phyloP scores from a whole-genome alignment of 2,113 vertebrate genomes.

The Ascaphus truei region DNA sequence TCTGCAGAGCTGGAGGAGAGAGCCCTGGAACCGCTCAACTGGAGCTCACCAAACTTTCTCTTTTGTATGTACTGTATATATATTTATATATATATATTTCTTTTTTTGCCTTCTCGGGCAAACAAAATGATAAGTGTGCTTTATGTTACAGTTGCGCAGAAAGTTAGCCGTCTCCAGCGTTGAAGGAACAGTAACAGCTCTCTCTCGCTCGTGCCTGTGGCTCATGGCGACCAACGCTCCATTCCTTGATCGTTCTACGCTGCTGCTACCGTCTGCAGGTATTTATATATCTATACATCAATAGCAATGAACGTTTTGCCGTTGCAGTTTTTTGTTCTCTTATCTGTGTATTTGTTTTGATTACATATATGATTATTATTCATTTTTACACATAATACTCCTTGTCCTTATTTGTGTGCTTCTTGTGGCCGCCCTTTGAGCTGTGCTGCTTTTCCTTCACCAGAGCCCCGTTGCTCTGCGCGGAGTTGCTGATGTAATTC shows the following conservation, averaged over 20 bases:
- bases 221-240: background rate
- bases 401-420: conserved; percentile 98
- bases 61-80: background rate
- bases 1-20: conserved; percentile 73
- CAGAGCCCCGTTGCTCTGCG: conserved; percentile 95
- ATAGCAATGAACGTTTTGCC: conserved; percentile 46
- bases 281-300: conserved; percentile 58
- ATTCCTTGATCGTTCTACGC: background rate
- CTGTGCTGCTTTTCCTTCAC: conserved; percentile 95
- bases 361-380: conserved; percentile 17
- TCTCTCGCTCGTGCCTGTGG: conserved; percentile 21
- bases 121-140: conserved; percentile 77
- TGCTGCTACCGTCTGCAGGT: conserved; percentile 39
- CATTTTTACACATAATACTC: conserved; percentile 93
- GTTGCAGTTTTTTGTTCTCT: conserved; percentile 32
- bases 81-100: conserved; percentile 9
- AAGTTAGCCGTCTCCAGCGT: conserved; percentile 75
- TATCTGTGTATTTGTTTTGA: conserved; percentile 24
- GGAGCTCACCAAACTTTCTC: conserved; percentile 15
- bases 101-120: conserved; percentile 41
- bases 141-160: conserved; percentile 88
- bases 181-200: conserved; percentile 54
- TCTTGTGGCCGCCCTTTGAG: conserved; percentile 93
- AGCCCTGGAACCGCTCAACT: conserved; percentile 26
- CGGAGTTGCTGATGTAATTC: conserved; percentile 99